Evolutionary conservation across 2,113 vertebrate species (phyloP), one percentile per base, ranked within the genome.

Genomic region (Actenoides hombroni): DNA sequence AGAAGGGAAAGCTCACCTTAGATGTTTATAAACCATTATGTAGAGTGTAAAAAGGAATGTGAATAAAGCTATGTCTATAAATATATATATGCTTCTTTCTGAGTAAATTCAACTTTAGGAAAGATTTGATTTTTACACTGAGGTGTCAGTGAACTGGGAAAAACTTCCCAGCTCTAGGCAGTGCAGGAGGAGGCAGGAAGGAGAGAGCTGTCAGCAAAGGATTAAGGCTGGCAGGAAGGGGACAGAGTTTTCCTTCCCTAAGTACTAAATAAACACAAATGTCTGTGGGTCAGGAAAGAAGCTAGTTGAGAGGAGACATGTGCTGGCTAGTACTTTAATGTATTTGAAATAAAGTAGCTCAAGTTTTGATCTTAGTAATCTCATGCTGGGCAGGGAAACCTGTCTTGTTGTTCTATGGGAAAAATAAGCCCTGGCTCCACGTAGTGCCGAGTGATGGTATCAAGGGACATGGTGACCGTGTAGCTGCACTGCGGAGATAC

Each of bases 371-470:
- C 8, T 35, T 51, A 39, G 61, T 57, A 56, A 16, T 75, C 42
- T 42, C 61, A 12, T 61, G 48, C 33, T 14, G n/a, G 10, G 28
- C 76, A 42, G 29, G 39, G 16, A 29, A 64, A 57, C 24, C 42
- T 75, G 29, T 48, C 44, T 82, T 48, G n/a, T 13, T 40, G 16
- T 75, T 69, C 29, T 61, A 8, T 35, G 15, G 40, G 21, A 6
- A 68, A 84, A n/a, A 74, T 60, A 68, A 88, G 61, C 35, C 23
- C 46, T 68, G 53, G 17, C 35, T 74, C 80, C 16, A 20, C 16
- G 7, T 79, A 24, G 21, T n/a, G 18, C 24, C 1, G 0, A 65
- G 25, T 24, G 25, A 33, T 35, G 16, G 0, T 10, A 20, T 53
- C 17, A 31, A n/a, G 40, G 18, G 51, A 64, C 37, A 65, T 76